Base-by-base conservation (phyloP, 1,140 invertebrate species). In the Thalassaphorura encarpata region DNA sequence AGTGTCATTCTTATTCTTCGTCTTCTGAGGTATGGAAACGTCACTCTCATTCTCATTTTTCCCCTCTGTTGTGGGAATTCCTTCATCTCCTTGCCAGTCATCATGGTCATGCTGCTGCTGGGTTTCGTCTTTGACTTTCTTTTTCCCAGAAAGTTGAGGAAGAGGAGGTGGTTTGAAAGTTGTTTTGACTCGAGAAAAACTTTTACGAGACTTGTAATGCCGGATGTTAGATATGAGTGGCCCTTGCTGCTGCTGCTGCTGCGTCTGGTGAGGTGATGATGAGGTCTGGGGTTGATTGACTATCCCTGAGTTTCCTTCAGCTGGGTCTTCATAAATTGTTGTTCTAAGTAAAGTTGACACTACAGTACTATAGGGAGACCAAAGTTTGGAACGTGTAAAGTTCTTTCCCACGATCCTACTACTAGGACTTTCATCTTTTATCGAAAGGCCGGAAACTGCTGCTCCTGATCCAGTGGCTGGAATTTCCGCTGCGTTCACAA, bases 191-290 rank as follows among this genome's bases (percentile, higher is more conserved):
- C 60, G 36, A 15, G 50, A 43, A 27, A 63, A 63, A 55, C 42
- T 63, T 54, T 63, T 63, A 21, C 61, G 48, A 27, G 61, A 63
- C 33, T 53, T 58, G 55, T 63, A 52, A 29, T 63, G 61, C 27
- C 61, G 13, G 19, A 63, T 63, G 45, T 47, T 52, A 15, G 57
- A 60, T 42, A 63, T 63, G 36, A 55, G 23, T 8, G 58, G 60
- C 19, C 13, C 33, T 50, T 29, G 31, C 16, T 42, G 56, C n/a
- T 48, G n/a, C 5, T 24, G 46, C 11, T 16, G 11, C 16, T 21
- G 46, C 6, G 27, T 16, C 11, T 4, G 15, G 11, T 29, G 6
- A 26, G 21, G 3, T 26, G 48, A 29, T 13, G 6, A 26, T 8
- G 27, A 26, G 11, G 15, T 13, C 11, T 21, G 26, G 15, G 21